Percentiles rank a stretch among this genome's conserved stretches.
Conservation (phyloP, 2,888 invertebrate genomes). For the Callyntrura guangdongensis region DNA sequence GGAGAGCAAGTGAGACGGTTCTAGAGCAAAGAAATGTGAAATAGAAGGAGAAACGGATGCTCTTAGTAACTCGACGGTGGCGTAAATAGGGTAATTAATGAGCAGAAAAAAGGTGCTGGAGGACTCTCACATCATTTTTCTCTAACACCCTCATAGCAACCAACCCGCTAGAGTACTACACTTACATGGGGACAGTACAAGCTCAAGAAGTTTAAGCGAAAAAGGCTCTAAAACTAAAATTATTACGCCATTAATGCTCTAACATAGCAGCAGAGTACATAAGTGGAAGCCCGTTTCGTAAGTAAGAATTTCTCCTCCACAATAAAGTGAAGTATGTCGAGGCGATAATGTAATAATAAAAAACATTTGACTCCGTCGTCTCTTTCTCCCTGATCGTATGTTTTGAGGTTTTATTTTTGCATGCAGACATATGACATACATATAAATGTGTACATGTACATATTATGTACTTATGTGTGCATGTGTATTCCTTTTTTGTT, state of each 20-base stretch:
- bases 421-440: not conserved
- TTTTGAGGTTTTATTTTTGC: constrained; percentile 20
- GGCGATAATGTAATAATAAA: constrained; percentile 33
- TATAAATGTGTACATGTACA: not conserved
- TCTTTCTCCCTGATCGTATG: constrained; percentile 19
- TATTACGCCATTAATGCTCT: constrained; percentile 57
- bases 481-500: not conserved
- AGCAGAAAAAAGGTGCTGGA: constrained; percentile 29
- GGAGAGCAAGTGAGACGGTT: not conserved
- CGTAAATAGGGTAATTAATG: constrained; percentile 48
- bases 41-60: constrained; percentile 8
- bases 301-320: not conserved
- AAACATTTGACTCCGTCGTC: constrained; percentile 34
- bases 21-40: constrained; percentile 1
- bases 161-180: not conserved
- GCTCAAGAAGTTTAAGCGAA: not conserved
- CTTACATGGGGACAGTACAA: not conserved
- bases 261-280: not conserved
- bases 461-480: no score
- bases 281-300: not conserved
- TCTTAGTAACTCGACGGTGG: not conserved
- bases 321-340: not conserved
- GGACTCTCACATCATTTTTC: constrained; percentile 19
- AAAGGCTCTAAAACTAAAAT: constrained; percentile 51
- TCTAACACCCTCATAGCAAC: not conserved